Percentiles rank a stretch among this genome's conserved stretches.
phyloP scores from a whole-genome alignment of 2,113 vertebrate species.

The Eublepharis macularius region DNA sequence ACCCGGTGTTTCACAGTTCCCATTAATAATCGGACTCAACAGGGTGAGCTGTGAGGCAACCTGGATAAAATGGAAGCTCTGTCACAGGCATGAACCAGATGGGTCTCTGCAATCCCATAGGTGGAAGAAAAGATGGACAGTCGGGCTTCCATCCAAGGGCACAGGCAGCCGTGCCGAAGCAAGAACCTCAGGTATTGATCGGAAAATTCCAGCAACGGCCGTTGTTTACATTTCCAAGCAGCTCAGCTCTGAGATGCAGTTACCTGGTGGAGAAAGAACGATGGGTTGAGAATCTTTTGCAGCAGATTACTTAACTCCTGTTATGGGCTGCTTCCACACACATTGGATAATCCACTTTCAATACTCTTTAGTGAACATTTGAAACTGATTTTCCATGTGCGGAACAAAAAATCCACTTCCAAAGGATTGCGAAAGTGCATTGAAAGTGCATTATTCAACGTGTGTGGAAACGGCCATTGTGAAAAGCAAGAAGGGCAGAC shows the following conservation, averaged over 20 bases:
- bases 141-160: conserved; percentile 51
- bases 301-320: background rate
- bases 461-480: too few species aligned
- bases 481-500: too few species aligned
- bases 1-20: conserved; percentile 71
- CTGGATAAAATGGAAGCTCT: conserved; percentile 70
- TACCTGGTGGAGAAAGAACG: background rate
- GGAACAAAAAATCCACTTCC: too few species aligned
- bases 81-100: conserved; percentile 69
- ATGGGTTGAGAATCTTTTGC: background rate
- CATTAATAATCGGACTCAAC: conserved; percentile 73
- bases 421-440: too few species aligned
- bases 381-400: too few species aligned
- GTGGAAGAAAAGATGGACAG: conserved; percentile 57
- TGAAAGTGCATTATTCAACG: too few species aligned
- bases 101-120: conserved; percentile 53
- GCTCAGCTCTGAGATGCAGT: background rate
- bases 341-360: too few species aligned
- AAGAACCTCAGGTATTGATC: conserved; percentile 13
- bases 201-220: background rate
- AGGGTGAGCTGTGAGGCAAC: conserved; percentile 70
- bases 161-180: conserved; percentile 38
- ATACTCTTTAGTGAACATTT: too few species aligned
- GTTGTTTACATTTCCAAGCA: conserved; percentile 37
- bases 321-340: too few species aligned